Conservation (phyloP, 2,888 invertebrate species). For the Blastobasis adustella region DNA sequence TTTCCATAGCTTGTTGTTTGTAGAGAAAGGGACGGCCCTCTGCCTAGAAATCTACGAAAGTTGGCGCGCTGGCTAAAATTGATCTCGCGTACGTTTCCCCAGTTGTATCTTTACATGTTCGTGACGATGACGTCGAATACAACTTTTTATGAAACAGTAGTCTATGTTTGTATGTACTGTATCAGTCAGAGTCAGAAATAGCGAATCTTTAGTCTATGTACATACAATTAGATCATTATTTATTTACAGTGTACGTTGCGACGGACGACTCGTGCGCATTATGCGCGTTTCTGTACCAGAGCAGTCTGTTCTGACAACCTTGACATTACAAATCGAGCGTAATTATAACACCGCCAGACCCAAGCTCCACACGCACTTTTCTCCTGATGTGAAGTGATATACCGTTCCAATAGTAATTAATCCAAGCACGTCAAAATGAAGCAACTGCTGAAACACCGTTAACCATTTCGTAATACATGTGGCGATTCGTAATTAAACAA, state of each 20-base stretch:
- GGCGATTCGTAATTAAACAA: slow-evolving; percentile 16
- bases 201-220: slow-evolving; percentile 28
- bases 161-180: slow-evolving; percentile 2
- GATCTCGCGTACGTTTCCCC: too few relatives aligned
- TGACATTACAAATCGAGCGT: slow-evolving; percentile 35
- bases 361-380: too few relatives aligned
- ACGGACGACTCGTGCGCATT: slow-evolving; percentile 39
- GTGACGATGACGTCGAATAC: neutral
- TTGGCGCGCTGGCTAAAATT: slow-evolving; percentile 23
- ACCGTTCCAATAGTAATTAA: too few relatives aligned
- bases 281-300: slow-evolving; percentile 19
- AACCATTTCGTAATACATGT: too few relatives aligned
- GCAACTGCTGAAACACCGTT: too few relatives aligned
- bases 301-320: slow-evolving; percentile 44
- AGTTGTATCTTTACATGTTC: neutral
- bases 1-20: slow-evolving; percentile 31
- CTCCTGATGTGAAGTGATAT: too few relatives aligned
- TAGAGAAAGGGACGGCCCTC: slow-evolving; percentile 52
- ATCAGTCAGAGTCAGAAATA: slow-evolving; percentile 56
- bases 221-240: slow-evolving; percentile 71
- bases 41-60: slow-evolving; percentile 58
- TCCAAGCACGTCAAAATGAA: too few relatives aligned
- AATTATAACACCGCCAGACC: neutral
- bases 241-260: slow-evolving; percentile 61
- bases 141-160: too few relatives aligned